A percentile compares a stretch with the other conserved stretches of the same genome.
Conservation (phyloP, 2,113 vertebrate genomes). For the Axis porcinus region DNA sequence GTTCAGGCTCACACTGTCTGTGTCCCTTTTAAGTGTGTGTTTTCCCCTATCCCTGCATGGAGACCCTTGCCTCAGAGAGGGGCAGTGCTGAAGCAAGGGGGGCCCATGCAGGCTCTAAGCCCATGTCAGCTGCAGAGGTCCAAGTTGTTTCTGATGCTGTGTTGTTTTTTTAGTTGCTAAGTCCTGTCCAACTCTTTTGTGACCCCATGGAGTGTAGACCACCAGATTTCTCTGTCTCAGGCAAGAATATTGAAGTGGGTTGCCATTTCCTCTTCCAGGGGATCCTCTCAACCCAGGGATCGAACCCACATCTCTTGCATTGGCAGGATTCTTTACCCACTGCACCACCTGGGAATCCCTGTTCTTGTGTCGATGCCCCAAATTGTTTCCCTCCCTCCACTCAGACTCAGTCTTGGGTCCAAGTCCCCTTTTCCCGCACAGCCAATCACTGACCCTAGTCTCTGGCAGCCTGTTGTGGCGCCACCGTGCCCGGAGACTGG, state of each 20-base stretch:
- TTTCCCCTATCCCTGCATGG: neutral
- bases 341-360: neutral
- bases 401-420: neutral
- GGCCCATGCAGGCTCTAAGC: neutral
- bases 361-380: neutral
- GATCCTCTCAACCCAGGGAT: neutral
- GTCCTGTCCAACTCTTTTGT: neutral
- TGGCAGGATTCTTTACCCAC: neutral
- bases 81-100: neutral
- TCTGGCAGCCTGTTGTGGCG: neutral
- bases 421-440: neutral
- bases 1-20: neutral
- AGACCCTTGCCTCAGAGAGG: neutral
- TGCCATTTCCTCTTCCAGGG: neutral
- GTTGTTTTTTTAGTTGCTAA: neutral
- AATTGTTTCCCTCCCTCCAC: neutral
- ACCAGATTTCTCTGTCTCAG: neutral
- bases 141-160: neutral
- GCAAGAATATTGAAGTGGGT: neutral
- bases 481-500: neutral
- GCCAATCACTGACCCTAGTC: neutral
- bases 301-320: rapidly evolving
- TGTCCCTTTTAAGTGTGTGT: neutral
- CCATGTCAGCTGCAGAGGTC: neutral
- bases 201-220: neutral